These are phyloP conservation scores for Cataglyphis albicans DNA, from an alignment of 2,888 invertebrate genomes.

Conservation along the genomic window DNA sequence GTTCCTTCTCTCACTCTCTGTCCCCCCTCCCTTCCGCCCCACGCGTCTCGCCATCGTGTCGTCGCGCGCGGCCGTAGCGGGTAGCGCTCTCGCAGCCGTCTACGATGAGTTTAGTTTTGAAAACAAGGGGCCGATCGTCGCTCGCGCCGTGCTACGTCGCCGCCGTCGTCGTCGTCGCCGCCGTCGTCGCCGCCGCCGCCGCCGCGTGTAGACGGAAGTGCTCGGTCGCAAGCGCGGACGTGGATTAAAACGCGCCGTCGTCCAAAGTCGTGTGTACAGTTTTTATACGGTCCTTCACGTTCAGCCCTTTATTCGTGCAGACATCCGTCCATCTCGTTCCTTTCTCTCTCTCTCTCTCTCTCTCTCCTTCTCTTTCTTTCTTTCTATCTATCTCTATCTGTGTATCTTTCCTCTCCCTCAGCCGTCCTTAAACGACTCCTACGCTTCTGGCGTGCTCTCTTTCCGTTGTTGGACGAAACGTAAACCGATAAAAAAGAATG, in stretches of 20 bases:
- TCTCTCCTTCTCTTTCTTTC: neutral
- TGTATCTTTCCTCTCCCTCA: neutral
- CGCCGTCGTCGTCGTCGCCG: slow-evolving; percentile 34
- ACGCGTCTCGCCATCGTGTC: slow-evolving; percentile 58
- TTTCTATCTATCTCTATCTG: neutral
- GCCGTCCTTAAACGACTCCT: neutral
- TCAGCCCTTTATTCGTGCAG: slow-evolving; percentile 8
- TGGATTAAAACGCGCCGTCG: neutral
- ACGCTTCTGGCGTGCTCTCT: slow-evolving; percentile 34
- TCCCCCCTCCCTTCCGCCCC: neutral
- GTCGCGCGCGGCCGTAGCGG: slow-evolving; percentile 59
- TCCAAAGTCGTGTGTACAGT: neutral
- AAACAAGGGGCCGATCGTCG: slow-evolving; percentile 78
- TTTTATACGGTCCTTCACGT: neutral
- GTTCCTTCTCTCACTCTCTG: neutral
- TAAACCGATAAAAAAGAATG: slow-evolving; percentile 87
- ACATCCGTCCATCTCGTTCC: slow-evolving; percentile 35
- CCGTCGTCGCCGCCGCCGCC: slow-evolving; percentile 46
- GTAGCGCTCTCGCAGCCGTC: slow-evolving; percentile 59
- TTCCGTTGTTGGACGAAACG: slow-evolving; percentile 57
- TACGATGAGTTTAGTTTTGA: slow-evolving; percentile 82
- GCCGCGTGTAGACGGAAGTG: slow-evolving; percentile 63
- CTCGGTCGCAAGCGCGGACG: slow-evolving; percentile 27
- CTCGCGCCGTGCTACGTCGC: slow-evolving; percentile 57
- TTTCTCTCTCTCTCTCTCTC: neutral